These are phyloP conservation scores for Psittacara wagleri DNA, from an alignment of 2,113 vertebrate species.

Conservation along the genomic window DNA sequence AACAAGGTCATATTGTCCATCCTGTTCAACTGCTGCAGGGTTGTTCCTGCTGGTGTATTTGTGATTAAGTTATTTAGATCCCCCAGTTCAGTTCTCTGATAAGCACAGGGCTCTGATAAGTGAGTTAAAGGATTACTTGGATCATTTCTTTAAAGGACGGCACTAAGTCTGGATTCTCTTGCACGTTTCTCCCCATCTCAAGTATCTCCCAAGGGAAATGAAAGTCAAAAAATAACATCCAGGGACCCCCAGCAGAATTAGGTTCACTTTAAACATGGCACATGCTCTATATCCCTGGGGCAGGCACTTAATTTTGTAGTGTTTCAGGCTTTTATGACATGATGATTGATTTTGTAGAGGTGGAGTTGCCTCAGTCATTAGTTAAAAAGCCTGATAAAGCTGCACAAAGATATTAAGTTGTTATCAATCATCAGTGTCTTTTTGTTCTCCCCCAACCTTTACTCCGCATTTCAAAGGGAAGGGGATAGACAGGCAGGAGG, in stretches of 20 bases:
- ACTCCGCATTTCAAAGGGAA: not conserved
- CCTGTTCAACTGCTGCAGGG: not conserved
- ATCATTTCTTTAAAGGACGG: not conserved
- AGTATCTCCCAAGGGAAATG: not conserved
- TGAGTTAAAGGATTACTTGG: not conserved
- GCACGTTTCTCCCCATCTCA: not conserved
- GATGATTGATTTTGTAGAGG: slow-evolving; percentile 61
- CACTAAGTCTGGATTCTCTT: not conserved
- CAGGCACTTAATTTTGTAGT: slow-evolving; percentile 32
- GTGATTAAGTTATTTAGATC: not conserved
- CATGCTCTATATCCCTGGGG: slow-evolving; percentile 26
- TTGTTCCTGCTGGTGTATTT: not conserved
- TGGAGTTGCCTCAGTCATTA: slow-evolving; percentile 55
- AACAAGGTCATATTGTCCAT: not conserved
- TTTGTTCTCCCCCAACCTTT: slow-evolving; percentile 22
- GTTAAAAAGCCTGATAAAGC: slow-evolving; percentile 59
- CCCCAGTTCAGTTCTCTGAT: not conserved
- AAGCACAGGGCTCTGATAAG: not conserved
- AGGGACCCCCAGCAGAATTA: not conserved
- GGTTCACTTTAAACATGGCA: slow-evolving; percentile 35
- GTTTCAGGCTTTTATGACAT: slow-evolving; percentile 47
- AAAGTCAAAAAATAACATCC: slow-evolving; percentile 34
- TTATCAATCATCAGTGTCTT: slow-evolving; percentile 43
- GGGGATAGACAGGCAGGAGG: not conserved
- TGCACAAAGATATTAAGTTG: slow-evolving; percentile 29